A percentile compares a stretch with the other conserved stretches of the same genome.
Evolutionary conservation across 1,140 invertebrate species (phyloP).

Genomic region (Orchesella cincta): DNA sequence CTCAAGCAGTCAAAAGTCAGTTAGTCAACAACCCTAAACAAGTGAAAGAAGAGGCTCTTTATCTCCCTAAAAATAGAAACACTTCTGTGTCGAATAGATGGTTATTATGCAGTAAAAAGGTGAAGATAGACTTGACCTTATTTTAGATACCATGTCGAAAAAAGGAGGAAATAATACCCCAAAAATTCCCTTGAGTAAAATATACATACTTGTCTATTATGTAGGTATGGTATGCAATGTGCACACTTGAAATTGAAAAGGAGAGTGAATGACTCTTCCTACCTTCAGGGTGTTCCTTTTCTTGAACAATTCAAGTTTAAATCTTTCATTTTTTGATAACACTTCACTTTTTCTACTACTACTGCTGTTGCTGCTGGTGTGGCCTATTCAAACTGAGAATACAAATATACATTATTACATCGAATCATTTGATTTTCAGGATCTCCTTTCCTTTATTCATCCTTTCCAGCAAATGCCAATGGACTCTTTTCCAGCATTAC

Average conservation of each 20-base stretch:
- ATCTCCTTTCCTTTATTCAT: background rate
- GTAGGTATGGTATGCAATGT: background rate
- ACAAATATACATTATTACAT: conserved; percentile 20
- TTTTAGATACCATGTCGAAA: background rate
- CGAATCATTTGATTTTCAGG: conserved; percentile 11
- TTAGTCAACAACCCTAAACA: background rate
- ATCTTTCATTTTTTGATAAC: conserved; percentile 19
- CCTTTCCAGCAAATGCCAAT: background rate
- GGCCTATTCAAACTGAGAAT: conserved; percentile 4
- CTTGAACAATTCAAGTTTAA: conserved; percentile 15
- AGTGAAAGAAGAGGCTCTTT: conserved; percentile 10
- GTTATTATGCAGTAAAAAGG: conserved; percentile 10
- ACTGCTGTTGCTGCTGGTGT: conserved; percentile 12
- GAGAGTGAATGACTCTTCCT: background rate
- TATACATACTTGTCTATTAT: background rate
- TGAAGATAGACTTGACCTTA: conserved; percentile 44
- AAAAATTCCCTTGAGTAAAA: background rate
- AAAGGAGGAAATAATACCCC: background rate
- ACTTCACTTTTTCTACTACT: conserved; percentile 12
- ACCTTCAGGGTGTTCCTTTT: conserved; percentile 26
- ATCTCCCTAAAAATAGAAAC: conserved; percentile 29
- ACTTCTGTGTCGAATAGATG: background rate
- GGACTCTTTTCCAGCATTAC: background rate
- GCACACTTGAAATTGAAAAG: conserved; percentile 27
- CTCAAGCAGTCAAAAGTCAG: background rate